phyloP scores from a whole-genome alignment of 1,140 invertebrate genomes.

The Drosophila nigromelanica region DNA sequence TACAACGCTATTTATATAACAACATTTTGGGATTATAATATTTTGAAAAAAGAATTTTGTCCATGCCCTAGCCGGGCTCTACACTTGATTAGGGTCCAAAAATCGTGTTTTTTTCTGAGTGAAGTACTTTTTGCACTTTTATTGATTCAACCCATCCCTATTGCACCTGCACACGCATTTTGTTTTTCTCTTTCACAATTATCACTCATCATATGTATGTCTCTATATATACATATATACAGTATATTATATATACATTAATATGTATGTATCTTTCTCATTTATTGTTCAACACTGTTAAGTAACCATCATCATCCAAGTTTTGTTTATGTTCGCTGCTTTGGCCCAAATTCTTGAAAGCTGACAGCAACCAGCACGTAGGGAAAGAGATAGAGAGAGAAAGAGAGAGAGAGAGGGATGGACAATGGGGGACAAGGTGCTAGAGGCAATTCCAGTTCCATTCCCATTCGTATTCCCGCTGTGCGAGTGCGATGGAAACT shows the following conservation, averaged over 20 bases:
- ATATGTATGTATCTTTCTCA: constrained; percentile 33
- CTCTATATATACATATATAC: neutral
- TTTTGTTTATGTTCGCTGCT: constrained; percentile 74
- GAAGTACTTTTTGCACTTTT: neutral
- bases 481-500: constrained; percentile 50
- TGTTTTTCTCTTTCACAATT: constrained; percentile 1
- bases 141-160: constrained; percentile 7
- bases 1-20: no score
- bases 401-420: neutral
- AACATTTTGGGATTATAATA: no score
- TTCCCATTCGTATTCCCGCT: constrained; percentile 41
- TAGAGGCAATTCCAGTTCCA: constrained; percentile 29
- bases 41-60: no score
- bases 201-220: constrained; percentile 10
- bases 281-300: constrained; percentile 73
- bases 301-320: constrained; percentile 71
- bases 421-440: neutral
- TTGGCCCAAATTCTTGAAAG: constrained; percentile 75
- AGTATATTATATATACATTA: neutral
- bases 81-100: no score
- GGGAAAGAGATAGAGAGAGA: neutral
- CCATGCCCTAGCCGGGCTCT: no score
- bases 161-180: constrained; percentile 49
- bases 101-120: no score
- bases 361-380: constrained; percentile 49